These are phyloP conservation scores for Phthorimaea operculella DNA, from an alignment of 1,140 invertebrate species.

Conservation along the genomic window DNA sequence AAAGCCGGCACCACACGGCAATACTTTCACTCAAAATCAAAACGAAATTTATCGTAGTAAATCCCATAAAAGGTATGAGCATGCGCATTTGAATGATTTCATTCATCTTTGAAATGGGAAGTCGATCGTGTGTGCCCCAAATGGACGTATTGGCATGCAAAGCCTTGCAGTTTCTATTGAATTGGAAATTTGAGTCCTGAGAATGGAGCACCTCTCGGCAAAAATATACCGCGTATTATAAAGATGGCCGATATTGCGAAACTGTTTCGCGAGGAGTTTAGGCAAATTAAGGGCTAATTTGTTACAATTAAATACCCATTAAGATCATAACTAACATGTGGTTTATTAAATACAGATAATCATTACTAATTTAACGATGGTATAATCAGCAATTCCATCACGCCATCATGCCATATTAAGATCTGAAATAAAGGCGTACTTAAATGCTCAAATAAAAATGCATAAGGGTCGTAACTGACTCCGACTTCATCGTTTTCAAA, in stretches of 20 bases:
- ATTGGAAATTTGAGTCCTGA: slow-evolving; percentile 55
- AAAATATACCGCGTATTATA: slow-evolving; percentile 14
- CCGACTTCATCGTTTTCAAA: no score
- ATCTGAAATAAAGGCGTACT: no score
- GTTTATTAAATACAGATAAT: no score
- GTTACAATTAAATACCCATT: neutral
- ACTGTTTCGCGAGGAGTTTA: slow-evolving; percentile 13
- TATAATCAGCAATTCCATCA: no score
- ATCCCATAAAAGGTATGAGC: slow-evolving; percentile 14
- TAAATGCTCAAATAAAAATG: no score
- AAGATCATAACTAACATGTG: no score
- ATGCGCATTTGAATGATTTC: slow-evolving; percentile 51
- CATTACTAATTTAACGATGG: no score
- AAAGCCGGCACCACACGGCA: no score
- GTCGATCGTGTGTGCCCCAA: slow-evolving; percentile 54
- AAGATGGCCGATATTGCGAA: slow-evolving; percentile 1
- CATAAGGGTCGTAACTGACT: no score
- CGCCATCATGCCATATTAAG: no score
- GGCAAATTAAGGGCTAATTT: slow-evolving; percentile 14
- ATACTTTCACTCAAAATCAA: no score
- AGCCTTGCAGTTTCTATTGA: slow-evolving; percentile 62
- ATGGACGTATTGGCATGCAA: slow-evolving; percentile 62
- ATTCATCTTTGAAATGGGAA: slow-evolving; percentile 58
- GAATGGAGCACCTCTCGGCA: slow-evolving; percentile 28
- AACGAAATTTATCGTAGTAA: neutral